Conservation (phyloP, 2,888 invertebrate genomes). For the Fabriciana adippe region DNA sequence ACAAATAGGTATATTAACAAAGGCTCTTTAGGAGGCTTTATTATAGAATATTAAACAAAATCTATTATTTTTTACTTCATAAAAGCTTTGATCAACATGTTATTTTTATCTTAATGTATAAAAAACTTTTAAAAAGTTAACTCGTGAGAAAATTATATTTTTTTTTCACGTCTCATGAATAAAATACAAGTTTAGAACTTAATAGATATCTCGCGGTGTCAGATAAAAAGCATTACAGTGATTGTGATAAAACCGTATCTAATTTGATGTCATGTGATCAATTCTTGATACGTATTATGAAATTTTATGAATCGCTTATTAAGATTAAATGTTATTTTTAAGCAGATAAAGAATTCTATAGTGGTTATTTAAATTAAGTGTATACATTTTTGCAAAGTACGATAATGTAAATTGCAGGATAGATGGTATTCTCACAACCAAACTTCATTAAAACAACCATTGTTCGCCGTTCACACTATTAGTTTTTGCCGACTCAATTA, state of each 20-base stretch:
- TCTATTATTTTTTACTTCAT: slow-evolving; percentile 18
- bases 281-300: slow-evolving; percentile 18
- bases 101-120: slow-evolving; percentile 18
- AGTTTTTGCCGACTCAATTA: slow-evolving; percentile 60
- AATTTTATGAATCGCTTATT: slow-evolving; percentile 9
- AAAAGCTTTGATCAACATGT: slow-evolving; percentile 10
- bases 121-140: slow-evolving; percentile 11
- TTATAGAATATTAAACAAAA: neutral
- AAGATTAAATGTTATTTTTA: slow-evolving; percentile 5
- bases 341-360: neutral
- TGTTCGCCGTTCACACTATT: slow-evolving; percentile 61
- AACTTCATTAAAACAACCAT: slow-evolving; percentile 60
- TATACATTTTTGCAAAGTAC: slow-evolving; percentile 12
- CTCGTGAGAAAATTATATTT: slow-evolving; percentile 20
- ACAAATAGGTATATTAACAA: no score
- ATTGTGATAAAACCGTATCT: slow-evolving; percentile 22
- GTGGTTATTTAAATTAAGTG: slow-evolving; percentile 8
- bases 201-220: slow-evolving; percentile 20
- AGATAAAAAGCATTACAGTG: slow-evolving; percentile 18
- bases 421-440: slow-evolving; percentile 49
- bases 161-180: slow-evolving; percentile 18
- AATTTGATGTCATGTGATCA: slow-evolving; percentile 16
- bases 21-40: neutral
- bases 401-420: slow-evolving; percentile 36
- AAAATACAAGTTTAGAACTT: slow-evolving; percentile 16